phyloP scores from a whole-genome alignment of 2,888 invertebrate species.

The Callinectes sapidus region DNA sequence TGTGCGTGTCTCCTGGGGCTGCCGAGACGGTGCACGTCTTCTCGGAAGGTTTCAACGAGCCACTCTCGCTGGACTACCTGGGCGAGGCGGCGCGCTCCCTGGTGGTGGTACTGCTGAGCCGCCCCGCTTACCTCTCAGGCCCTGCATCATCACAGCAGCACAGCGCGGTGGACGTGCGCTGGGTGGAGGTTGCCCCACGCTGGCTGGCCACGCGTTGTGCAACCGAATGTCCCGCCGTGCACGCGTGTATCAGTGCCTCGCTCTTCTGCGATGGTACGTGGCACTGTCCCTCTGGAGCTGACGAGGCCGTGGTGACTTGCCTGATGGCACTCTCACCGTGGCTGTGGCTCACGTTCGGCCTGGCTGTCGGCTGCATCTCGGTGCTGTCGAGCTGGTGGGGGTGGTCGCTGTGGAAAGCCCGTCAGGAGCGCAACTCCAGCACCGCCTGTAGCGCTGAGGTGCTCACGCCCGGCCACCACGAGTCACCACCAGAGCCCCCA shows the following conservation, averaged over 20 bases:
- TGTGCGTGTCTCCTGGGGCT: slow-evolving; percentile 69
- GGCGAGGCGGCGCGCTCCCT: slow-evolving; percentile 67
- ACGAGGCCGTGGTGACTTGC: slow-evolving; percentile 86
- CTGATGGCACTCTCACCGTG: slow-evolving; percentile 72
- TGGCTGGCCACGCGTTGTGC: slow-evolving; percentile 70
- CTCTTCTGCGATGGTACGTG: slow-evolving; percentile 88
- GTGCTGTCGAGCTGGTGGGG: slow-evolving; percentile 71
- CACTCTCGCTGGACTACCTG: slow-evolving; percentile 70
- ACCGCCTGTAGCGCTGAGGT: slow-evolving; percentile 63
- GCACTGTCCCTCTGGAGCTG: slow-evolving; percentile 88
- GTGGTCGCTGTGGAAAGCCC: slow-evolving; percentile 66
- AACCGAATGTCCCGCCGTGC: slow-evolving; percentile 71
- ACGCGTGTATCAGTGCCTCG: slow-evolving; percentile 83
- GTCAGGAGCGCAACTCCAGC: slow-evolving; percentile 43
- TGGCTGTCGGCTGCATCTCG: slow-evolving; percentile 67
- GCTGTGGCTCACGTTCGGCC: slow-evolving; percentile 71
- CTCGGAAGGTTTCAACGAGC: slow-evolving; percentile 70
- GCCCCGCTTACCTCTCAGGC: slow-evolving; percentile 61
- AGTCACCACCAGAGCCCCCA: slow-evolving; percentile 69
- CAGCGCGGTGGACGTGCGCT: slow-evolving; percentile 59
- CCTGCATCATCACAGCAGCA: slow-evolving; percentile 50
- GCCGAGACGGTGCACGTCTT: slow-evolving; percentile 71
- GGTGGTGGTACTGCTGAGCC: slow-evolving; percentile 67
- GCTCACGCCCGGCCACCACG: slow-evolving; percentile 69
- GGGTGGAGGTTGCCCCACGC: slow-evolving; percentile 70